These are phyloP conservation scores for Penaeus monodon DNA, from an alignment of 2,888 invertebrate genomes.

Conservation along the genomic window DNA sequence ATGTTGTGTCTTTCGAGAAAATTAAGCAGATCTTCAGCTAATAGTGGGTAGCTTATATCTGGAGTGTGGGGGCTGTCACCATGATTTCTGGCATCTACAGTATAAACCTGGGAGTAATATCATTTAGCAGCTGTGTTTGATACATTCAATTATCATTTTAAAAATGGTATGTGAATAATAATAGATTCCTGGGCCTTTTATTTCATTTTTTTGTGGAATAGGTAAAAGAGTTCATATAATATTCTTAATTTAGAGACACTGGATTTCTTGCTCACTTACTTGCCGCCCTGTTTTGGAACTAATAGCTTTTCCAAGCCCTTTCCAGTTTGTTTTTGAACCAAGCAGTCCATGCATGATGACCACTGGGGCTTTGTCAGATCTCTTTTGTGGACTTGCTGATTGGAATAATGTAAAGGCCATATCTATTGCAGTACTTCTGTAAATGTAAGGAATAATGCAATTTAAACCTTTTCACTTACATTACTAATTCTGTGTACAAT, in stretches of 20 bases:
- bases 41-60: constrained; percentile 80
- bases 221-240: too few relatives aligned
- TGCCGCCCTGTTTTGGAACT: constrained; percentile 77
- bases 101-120: constrained; percentile 73
- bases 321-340: constrained; percentile 90
- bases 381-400: neutral
- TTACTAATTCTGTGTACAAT: too few relatives aligned
- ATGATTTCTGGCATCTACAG: constrained; percentile 93
- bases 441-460: neutral
- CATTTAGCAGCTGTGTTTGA: too few relatives aligned
- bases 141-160: too few relatives aligned
- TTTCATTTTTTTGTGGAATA: too few relatives aligned
- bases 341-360: constrained; percentile 89
- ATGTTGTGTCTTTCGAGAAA: constrained; percentile 43
- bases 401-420: constrained; percentile 42
- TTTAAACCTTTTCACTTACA: too few relatives aligned
- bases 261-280: constrained; percentile 69
- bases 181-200: too few relatives aligned
- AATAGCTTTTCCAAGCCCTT: constrained; percentile 81
- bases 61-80: constrained; percentile 89
- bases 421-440: constrained; percentile 35
- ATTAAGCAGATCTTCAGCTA: constrained; percentile 79
- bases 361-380: constrained; percentile 73
- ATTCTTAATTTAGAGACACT: too few relatives aligned
- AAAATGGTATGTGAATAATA: too few relatives aligned